Conservation (phyloP, 2,113 vertebrate species). For the Pachycephala philippinensis region DNA sequence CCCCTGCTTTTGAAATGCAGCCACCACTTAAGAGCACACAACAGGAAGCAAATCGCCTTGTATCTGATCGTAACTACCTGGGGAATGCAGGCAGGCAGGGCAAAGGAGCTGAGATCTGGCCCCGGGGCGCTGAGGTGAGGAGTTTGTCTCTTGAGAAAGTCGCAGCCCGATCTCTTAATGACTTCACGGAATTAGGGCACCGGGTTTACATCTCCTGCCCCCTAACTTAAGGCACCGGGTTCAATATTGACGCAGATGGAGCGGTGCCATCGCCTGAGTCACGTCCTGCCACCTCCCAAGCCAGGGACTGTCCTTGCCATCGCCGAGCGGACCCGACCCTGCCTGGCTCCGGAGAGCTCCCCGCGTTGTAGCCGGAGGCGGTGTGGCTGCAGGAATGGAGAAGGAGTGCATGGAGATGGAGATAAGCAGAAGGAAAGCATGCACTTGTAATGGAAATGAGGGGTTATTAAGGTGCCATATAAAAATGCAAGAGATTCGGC, state of each 20-base stretch:
- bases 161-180: background rate
- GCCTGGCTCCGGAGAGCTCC: background rate
- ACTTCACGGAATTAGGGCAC: background rate
- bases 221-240: slow-evolving; percentile 3
- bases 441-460: slow-evolving; percentile 73
- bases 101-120: background rate
- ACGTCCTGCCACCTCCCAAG: slow-evolving; percentile 5
- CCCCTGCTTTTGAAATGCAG: slow-evolving; percentile 53
- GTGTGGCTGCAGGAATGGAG: slow-evolving; percentile 37
- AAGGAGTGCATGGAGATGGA: slow-evolving; percentile 17
- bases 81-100: slow-evolving; percentile 41
- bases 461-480: slow-evolving; percentile 73
- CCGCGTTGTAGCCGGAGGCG: background rate
- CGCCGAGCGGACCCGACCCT: background rate
- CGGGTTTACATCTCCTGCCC: background rate
- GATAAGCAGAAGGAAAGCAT: slow-evolving; percentile 63
- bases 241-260: slow-evolving; percentile 46
- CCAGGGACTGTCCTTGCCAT: background rate
- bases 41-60: slow-evolving; percentile 50
- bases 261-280: background rate
- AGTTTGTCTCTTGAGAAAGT: slow-evolving; percentile 41
- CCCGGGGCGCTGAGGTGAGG: background rate
- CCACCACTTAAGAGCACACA: slow-evolving; percentile 23
- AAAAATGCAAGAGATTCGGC: slow-evolving; percentile 59
- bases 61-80: slow-evolving; percentile 41